phyloP scores from a whole-genome alignment of 1,140 invertebrate species.

The Sycophila sp. region DNA sequence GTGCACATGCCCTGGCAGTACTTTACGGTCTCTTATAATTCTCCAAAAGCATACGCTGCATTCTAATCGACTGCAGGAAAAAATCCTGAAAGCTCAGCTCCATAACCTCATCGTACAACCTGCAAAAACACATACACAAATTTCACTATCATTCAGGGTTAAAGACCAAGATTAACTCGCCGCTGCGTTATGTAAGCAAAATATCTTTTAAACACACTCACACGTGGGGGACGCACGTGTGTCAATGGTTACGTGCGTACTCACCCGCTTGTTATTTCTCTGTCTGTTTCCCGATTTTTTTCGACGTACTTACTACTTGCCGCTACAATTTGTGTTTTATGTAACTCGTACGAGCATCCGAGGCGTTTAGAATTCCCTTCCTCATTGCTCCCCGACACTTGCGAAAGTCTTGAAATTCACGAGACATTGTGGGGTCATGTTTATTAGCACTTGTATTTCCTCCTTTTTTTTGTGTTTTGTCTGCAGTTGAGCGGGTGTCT shows the following conservation, averaged over 20 bases:
- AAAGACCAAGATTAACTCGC: slow-evolving; percentile 1
- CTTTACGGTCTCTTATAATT: too few species aligned
- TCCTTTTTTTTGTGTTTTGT: not conserved
- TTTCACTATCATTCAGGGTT: slow-evolving; percentile 13
- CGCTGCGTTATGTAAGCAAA: slow-evolving; percentile 2
- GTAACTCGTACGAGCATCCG: not conserved
- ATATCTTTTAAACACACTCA: not conserved
- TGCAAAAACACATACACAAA: not conserved
- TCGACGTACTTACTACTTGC: not conserved
- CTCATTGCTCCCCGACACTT: too few species aligned
- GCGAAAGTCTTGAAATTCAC: not conserved
- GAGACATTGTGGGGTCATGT: not conserved
- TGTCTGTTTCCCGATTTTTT: not conserved
- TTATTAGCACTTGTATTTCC: not conserved
- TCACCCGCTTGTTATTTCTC: not conserved
- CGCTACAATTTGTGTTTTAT: not conserved
- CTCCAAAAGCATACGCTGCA: too few species aligned
- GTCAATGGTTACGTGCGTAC: not conserved
- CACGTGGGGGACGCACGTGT: not conserved
- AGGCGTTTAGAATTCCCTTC: not conserved
- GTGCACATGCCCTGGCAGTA: too few species aligned
- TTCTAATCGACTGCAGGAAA: too few species aligned
- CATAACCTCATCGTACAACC: too few species aligned
- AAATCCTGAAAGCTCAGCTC: too few species aligned
- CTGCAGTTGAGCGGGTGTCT: not conserved